Conservation (phyloP, 2,888 invertebrate genomes). For the Drosophila anomelani region DNA sequence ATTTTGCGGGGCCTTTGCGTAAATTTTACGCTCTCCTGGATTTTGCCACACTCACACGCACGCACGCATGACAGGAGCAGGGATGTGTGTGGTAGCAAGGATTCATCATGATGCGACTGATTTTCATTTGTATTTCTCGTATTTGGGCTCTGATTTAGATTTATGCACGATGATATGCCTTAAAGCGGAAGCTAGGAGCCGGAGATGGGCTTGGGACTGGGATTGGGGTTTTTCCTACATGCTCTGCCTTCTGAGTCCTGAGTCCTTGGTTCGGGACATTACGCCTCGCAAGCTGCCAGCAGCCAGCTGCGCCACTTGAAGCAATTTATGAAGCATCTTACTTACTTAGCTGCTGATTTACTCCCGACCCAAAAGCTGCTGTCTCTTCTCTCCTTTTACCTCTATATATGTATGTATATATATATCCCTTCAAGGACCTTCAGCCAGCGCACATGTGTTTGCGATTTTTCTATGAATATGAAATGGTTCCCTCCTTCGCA, state of each 20-base stretch:
- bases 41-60: constrained; percentile 20
- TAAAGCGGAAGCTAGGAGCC: constrained; percentile 55
- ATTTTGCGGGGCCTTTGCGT: constrained; percentile 47
- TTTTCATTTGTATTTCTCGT: constrained; percentile 67
- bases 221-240: background rate
- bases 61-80: constrained; percentile 19
- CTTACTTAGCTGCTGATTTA: constrained; percentile 79
- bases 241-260: constrained; percentile 32
- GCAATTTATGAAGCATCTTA: constrained; percentile 81
- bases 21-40: constrained; percentile 68
- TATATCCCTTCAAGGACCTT: constrained; percentile 52
- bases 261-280: constrained; percentile 60
- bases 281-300: constrained; percentile 64
- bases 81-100: constrained; percentile 35
- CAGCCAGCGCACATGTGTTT: constrained; percentile 70
- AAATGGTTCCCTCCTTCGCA: constrained; percentile 74
- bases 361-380: constrained; percentile 47
- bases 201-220: background rate
- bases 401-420: constrained; percentile 4
- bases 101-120: constrained; percentile 64
- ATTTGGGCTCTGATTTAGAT: constrained; percentile 66
- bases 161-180: constrained; percentile 66
- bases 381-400: background rate
- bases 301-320: constrained; percentile 75
- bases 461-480: constrained; percentile 79